These are phyloP conservation scores for Xenops minutus DNA, from an alignment of 2,797 vertebrate species.

Conservation along the genomic window DNA sequence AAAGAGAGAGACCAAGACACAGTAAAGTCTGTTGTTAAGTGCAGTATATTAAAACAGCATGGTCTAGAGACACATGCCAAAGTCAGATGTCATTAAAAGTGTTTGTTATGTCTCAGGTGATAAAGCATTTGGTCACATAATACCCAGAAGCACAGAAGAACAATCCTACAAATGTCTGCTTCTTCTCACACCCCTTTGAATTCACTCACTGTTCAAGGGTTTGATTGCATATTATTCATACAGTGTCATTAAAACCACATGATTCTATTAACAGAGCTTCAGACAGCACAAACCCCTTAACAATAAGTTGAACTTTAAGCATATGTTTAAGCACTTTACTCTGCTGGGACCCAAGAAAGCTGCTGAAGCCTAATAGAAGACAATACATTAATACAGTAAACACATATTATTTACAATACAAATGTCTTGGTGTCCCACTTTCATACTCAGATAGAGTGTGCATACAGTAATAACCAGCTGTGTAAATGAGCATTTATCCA, in stretches of 20 bases:
- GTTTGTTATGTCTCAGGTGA: conserved; percentile 8
- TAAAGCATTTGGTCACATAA: neutral
- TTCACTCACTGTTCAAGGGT: neutral
- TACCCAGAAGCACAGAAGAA: neutral
- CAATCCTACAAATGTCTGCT: neutral
- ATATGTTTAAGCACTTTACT: neutral
- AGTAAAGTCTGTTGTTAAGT: neutral
- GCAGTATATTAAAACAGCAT: neutral
- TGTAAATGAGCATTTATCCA: neutral
- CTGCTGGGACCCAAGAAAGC: neutral
- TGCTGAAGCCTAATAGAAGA: neutral
- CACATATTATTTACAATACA: neutral
- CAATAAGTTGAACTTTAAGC: conserved; percentile 28
- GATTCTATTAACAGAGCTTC: conserved; percentile 8
- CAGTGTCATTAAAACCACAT: neutral
- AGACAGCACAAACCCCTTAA: conserved; percentile 1
- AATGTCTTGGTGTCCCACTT: neutral
- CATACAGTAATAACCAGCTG: neutral
- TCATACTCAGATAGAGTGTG: neutral
- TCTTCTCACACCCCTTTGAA: neutral
- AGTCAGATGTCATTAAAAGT: neutral
- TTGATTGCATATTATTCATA: neutral
- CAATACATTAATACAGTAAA: neutral
- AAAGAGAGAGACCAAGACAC: neutral
- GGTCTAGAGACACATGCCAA: neutral